Evolutionary conservation across 2,888 invertebrate species (phyloP).

Genomic region (Notodonta dromedarius): DNA sequence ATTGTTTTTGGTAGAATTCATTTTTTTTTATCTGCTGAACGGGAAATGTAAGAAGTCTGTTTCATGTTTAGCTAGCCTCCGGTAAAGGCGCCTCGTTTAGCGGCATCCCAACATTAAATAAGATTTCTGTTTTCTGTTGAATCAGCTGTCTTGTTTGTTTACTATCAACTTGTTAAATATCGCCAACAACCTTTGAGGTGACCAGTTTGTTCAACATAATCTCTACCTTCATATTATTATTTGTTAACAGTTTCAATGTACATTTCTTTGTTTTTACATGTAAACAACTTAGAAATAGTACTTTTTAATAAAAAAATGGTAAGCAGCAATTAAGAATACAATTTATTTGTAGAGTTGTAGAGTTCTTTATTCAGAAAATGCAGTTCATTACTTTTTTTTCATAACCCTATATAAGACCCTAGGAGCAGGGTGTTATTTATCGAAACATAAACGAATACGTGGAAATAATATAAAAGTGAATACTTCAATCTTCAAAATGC

Average conservation of each 20-base stretch:
- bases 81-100: slow-evolving; percentile 53
- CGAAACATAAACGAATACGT: not conserved
- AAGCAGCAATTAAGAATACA: too few relatives aligned
- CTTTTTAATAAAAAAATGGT: too few relatives aligned
- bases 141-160: slow-evolving; percentile 54
- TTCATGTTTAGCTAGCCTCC: slow-evolving; percentile 37
- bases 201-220: slow-evolving; percentile 20
- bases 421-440: too few relatives aligned
- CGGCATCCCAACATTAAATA: slow-evolving; percentile 62
- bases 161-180: slow-evolving; percentile 48
- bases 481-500: slow-evolving; percentile 32
- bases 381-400: too few relatives aligned
- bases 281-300: too few relatives aligned
- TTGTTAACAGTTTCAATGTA: not conserved
- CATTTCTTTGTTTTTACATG: too few relatives aligned
- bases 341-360: too few relatives aligned
- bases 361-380: too few relatives aligned
- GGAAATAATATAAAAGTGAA: not conserved
- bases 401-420: too few relatives aligned
- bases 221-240: slow-evolving; percentile 16
- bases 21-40: too few relatives aligned
- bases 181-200: slow-evolving; percentile 32
- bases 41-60: slow-evolving; percentile 10
- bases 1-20: too few relatives aligned
- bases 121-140: slow-evolving; percentile 67